Conservation (phyloP, 1,140 invertebrate species). For the Tribolium castaneum region DNA sequence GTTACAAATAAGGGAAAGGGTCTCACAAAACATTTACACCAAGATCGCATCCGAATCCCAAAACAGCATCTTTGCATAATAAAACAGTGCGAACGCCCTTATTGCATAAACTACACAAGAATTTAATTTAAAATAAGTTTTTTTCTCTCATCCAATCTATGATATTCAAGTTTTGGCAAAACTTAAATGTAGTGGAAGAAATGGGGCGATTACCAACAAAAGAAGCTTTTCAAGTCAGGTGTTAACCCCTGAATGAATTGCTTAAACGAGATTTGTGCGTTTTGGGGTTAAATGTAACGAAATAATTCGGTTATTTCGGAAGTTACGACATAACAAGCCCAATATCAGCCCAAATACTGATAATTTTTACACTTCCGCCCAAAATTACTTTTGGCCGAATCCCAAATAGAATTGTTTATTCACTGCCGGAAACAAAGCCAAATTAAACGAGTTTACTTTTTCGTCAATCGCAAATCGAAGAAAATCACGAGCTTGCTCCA, state of each 20-base stretch:
- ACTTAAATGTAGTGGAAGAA: not conserved
- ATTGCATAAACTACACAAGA: constrained; percentile 17
- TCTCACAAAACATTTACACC: not conserved
- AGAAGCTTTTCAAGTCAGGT: not conserved
- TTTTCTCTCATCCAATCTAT: not conserved
- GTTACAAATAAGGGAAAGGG: not conserved
- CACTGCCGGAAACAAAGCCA: not conserved
- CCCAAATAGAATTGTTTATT: not conserved
- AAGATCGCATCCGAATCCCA: not conserved
- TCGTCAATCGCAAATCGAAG: not conserved
- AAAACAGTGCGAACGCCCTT: constrained; percentile 15
- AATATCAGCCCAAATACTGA: constrained; percentile 12
- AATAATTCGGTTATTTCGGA: not conserved
- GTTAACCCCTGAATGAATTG: too few relatives aligned
- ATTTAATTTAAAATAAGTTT: not conserved
- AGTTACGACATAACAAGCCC: not conserved
- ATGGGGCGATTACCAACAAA: not conserved
- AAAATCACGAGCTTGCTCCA: constrained; percentile 1
- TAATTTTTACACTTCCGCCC: constrained; percentile 10
- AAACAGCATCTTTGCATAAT: constrained; percentile 22
- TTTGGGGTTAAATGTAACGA: not conserved
- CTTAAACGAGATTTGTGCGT: too few relatives aligned
- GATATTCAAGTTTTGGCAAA: too few relatives aligned
- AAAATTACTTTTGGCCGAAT: constrained; percentile 11
- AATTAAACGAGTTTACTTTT: not conserved